Conservation (phyloP, 2,888 invertebrate species). For the Sericinus montela region DNA sequence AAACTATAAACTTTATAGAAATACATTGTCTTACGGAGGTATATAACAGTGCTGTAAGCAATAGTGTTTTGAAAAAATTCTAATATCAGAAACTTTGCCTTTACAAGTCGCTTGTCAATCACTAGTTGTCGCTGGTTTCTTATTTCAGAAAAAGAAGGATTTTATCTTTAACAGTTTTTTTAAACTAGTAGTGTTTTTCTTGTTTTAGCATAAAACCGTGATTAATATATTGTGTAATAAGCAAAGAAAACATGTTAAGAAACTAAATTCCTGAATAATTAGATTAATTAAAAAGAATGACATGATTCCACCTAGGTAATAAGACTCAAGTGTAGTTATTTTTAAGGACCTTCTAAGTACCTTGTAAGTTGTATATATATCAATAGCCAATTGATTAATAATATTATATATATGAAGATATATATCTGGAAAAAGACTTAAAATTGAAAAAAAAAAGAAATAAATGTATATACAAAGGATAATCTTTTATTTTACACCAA, state of each 20-base stretch:
- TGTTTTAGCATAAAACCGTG: not conserved
- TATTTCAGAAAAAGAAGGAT: too few species aligned
- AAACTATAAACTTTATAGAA: too few species aligned
- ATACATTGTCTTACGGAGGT: too few species aligned
- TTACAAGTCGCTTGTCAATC: too few species aligned
- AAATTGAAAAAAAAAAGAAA: conserved; percentile 55
- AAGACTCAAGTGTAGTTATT: conserved; percentile 69
- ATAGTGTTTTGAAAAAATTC: too few species aligned
- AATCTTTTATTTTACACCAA: too few species aligned
- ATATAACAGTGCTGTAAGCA: too few species aligned
- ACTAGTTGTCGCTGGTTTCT: too few species aligned
- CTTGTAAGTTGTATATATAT: conserved; percentile 70
- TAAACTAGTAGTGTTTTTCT: too few species aligned
- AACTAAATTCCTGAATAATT: conserved; percentile 1
- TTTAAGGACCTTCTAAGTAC: conserved; percentile 57
- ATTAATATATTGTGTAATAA: not conserved
- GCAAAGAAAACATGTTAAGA: conserved; percentile 21
- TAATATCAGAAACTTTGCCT: too few species aligned
- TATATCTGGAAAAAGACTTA: conserved; percentile 52
- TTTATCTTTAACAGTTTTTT: not conserved
- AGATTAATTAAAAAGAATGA: conserved; percentile 35
- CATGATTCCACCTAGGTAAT: conserved; percentile 70
- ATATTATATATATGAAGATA: conserved; percentile 58
- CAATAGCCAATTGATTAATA: conserved; percentile 62
- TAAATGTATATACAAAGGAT: conserved; percentile 58